A percentile compares a stretch with the other conserved stretches of the same genome.
Evolutionary conservation across 2,888 invertebrate genomes (phyloP).

Genomic region (Eudemis profundana): DNA sequence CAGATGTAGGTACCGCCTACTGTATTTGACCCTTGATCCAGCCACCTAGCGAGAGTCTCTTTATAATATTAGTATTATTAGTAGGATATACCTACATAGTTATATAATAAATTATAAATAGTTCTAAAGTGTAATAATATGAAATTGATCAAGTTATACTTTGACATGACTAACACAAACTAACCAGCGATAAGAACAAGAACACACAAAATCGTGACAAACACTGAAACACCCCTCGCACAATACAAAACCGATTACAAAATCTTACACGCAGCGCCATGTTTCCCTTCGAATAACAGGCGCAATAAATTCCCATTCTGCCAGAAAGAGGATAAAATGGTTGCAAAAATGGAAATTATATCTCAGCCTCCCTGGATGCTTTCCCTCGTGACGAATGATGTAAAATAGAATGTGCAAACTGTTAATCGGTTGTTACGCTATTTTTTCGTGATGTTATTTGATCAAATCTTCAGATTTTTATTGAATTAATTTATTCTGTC

Average conservation of each 20-base stretch:
- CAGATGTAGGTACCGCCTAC: too few species aligned
- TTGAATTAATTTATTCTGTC: too few species aligned
- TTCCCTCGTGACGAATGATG: not conserved
- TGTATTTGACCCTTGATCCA: too few species aligned
- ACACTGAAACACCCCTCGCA: not conserved
- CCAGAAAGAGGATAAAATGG: conserved; percentile 17
- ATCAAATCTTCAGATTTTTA: too few species aligned
- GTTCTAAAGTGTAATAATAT: too few species aligned
- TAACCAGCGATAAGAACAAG: not conserved
- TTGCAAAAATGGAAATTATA: conserved; percentile 35
- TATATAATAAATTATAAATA: too few species aligned
- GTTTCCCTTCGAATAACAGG: conserved; percentile 13
- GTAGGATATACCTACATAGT: too few species aligned
- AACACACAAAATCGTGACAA: conserved; percentile 38
- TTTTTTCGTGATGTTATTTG: not conserved
- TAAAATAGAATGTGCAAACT: not conserved
- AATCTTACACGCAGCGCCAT: conserved; percentile 21
- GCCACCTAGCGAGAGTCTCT: too few species aligned
- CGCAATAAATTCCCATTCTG: conserved; percentile 28
- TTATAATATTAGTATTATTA: too few species aligned
- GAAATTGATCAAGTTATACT: too few species aligned
- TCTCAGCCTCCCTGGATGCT: not conserved
- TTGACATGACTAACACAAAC: not conserved
- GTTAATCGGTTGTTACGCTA: not conserved
- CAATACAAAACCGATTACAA: conserved; percentile 29